Evolutionary conservation across 23 tunicate genomes (phyloP).

Genomic region (Aplidium turbinatum): DNA sequence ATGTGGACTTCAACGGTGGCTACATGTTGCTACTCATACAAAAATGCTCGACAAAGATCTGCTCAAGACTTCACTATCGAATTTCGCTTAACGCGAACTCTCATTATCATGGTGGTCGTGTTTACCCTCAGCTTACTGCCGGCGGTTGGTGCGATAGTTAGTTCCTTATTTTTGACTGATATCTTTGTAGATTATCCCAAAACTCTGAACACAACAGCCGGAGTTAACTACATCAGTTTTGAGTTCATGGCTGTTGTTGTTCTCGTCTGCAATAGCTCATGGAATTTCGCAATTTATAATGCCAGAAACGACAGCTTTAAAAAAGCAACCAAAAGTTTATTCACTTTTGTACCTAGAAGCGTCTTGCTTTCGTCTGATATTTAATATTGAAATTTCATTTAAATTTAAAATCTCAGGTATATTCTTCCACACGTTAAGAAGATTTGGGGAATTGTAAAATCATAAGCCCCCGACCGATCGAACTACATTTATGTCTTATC

Average conservation of each 20-base stretch:
- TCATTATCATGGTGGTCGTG: conserved; percentile 15
- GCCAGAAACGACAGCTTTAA: conserved; percentile 17
- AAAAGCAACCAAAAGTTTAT: neutral
- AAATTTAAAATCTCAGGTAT: no score
- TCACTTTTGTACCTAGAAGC: neutral
- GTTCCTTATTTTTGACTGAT: conserved; percentile 6
- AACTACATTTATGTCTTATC: no score
- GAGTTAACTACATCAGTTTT: neutral
- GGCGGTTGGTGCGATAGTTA: neutral
- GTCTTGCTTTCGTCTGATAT: neutral
- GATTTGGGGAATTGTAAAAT: no score
- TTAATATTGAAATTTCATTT: neutral
- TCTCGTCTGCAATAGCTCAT: conserved; percentile 18
- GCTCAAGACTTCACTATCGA: conserved; percentile 11
- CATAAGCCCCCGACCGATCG: no score
- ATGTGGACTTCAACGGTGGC: conserved; percentile 18
- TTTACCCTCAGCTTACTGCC: conserved; percentile 11
- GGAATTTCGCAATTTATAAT: conserved; percentile 18
- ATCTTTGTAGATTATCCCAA: neutral
- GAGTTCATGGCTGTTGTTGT: conserved; percentile 12
- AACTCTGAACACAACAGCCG: neutral
- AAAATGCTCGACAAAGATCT: conserved; percentile 5
- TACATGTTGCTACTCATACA: conserved; percentile 11
- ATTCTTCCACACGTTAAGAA: no score
- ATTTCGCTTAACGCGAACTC: neutral